Conservation (phyloP, 2,113 vertebrate species). For the Epinephelus cyanopodus region DNA sequence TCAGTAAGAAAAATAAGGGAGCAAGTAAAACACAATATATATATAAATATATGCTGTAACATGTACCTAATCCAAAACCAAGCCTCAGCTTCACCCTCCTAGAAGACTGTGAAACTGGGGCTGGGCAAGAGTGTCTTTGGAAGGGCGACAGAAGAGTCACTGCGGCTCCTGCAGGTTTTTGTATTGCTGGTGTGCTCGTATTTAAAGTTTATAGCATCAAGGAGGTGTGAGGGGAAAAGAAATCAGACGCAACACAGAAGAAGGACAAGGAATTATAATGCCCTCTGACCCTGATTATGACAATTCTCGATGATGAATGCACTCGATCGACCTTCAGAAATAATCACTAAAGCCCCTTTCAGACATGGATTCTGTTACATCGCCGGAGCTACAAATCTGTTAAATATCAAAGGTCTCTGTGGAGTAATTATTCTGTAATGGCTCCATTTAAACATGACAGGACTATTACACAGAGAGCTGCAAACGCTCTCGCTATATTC, state of each 20-base stretch:
- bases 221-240: background rate
- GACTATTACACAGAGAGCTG: background rate
- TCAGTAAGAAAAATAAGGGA: constrained; percentile 29
- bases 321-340: background rate
- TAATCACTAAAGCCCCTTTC: constrained; percentile 2
- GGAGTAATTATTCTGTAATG: background rate
- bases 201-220: constrained; percentile 4
- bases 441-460: constrained; percentile 1
- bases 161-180: constrained; percentile 5
- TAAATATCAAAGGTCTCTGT: constrained; percentile 1
- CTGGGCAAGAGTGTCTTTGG: constrained; percentile 17
- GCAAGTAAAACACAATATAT: constrained; percentile 13
- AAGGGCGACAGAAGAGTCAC: background rate
- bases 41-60: constrained; percentile 56
- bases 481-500: background rate
- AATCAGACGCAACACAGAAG: background rate
- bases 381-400: background rate
- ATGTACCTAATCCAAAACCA: constrained; percentile 47
- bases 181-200: constrained; percentile 12
- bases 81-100: background rate
- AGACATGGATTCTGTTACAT: constrained; percentile 3
- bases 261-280: constrained; percentile 22
- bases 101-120: constrained; percentile 5
- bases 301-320: background rate
- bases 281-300: background rate